phyloP scores from a whole-genome alignment of 2,113 vertebrate species.

The Anoplopoma fimbria region DNA sequence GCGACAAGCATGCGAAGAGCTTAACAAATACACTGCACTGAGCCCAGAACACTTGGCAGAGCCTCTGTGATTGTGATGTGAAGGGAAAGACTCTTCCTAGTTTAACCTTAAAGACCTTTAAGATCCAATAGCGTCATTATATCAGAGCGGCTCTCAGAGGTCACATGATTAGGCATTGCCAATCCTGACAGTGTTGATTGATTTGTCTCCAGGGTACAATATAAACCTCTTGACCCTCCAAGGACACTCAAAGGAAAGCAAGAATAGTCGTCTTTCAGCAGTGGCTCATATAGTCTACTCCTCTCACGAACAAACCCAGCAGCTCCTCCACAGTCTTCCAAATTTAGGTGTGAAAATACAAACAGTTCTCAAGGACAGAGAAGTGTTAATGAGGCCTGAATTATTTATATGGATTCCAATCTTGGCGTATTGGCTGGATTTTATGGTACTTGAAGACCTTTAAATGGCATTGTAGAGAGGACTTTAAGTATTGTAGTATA shows the following conservation, averaged over 20 bases:
- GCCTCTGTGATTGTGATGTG: conserved; percentile 41
- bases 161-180: conserved; percentile 24
- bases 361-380: conserved; percentile 44
- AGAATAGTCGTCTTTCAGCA: conserved; percentile 44
- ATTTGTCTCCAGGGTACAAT: conserved; percentile 51
- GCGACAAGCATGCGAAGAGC: conserved; percentile 50
- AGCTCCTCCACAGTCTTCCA: conserved; percentile 51
- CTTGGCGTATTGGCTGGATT: conserved; percentile 7
- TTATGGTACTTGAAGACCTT: conserved; percentile 5
- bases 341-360: conserved; percentile 65
- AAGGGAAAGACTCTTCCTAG: conserved; percentile 25
- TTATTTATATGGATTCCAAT: conserved; percentile 42
- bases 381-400: conserved; percentile 59
- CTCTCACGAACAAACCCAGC: conserved; percentile 34
- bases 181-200: conserved; percentile 37
- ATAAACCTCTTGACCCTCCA: conserved; percentile 45
- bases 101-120: conserved; percentile 11
- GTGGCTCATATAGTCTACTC: conserved; percentile 8
- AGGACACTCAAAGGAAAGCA: conserved; percentile 42
- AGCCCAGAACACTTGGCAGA: conserved; percentile 69
- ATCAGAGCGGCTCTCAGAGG: conserved; percentile 11
- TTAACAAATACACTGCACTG: conserved; percentile 58
- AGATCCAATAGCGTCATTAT: neutral
- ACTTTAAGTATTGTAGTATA: neutral
- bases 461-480: conserved; percentile 23